A percentile compares a stretch with the other conserved stretches of the same genome.
phyloP scores from a whole-genome alignment of 2,888 invertebrate species.

The Flexamia atlantica region DNA sequence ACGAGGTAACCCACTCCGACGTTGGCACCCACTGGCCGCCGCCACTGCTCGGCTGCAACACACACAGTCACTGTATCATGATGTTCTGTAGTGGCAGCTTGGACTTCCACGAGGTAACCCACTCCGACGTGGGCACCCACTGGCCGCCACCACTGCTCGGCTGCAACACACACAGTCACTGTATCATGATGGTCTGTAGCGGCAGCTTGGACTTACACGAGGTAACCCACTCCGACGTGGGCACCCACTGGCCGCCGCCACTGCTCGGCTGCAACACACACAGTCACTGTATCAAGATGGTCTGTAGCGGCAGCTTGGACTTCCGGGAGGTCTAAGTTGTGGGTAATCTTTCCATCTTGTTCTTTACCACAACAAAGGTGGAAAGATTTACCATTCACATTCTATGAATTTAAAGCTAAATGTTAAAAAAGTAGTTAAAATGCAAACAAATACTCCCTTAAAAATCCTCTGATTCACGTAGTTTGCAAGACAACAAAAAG shows the following conservation, averaged over 20 bases:
- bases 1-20: constrained; percentile 98
- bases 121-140: constrained; percentile 97
- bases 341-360: too few relatives aligned
- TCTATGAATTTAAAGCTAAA: too few relatives aligned
- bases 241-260: constrained; percentile 82
- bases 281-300: constrained; percentile 99
- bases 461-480: too few relatives aligned
- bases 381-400: too few relatives aligned
- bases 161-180: too few relatives aligned
- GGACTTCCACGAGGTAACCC: constrained; percentile 97
- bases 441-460: too few relatives aligned
- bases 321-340: too few relatives aligned
- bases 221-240: constrained; percentile 97
- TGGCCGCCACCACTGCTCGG: constrained; percentile 73
- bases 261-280: background rate
- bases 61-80: constrained; percentile 95
- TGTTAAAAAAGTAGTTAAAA: too few relatives aligned
- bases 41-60: constrained; percentile 86
- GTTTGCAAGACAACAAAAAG: too few relatives aligned
- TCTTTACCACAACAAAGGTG: too few relatives aligned
- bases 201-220: constrained; percentile 98
- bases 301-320: too few relatives aligned
- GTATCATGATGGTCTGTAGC: constrained; percentile 98
- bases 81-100: constrained; percentile 99
- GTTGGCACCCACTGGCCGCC: constrained; percentile 88